Evolutionary conservation across 2,797 vertebrate species (phyloP).

Genomic region (Taenioides sp.): DNA sequence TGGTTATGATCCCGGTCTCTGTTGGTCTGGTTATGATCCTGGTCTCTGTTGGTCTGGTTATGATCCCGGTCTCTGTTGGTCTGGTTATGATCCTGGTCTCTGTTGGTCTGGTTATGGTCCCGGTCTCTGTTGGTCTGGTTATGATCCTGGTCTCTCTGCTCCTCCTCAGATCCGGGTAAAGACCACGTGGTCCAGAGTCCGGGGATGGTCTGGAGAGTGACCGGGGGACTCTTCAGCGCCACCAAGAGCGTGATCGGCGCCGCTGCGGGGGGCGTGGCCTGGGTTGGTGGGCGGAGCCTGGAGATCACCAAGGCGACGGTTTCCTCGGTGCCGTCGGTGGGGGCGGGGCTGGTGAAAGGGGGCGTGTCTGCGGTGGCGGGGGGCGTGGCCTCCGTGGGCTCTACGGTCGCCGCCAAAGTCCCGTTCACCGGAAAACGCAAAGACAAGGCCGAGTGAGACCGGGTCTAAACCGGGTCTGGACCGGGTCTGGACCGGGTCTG

Average conservation of each 20-base stretch:
- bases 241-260: slow-evolving; percentile 80
- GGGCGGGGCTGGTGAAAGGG: slow-evolving; percentile 78
- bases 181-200: slow-evolving; percentile 63
- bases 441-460: slow-evolving; percentile 80
- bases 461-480: not conserved
- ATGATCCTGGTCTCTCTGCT: not conserved
- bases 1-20: too few species aligned
- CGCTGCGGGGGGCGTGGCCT: slow-evolving; percentile 77
- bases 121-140: not conserved
- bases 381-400: slow-evolving; percentile 76
- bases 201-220: slow-evolving; percentile 76
- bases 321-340: slow-evolving; percentile 70
- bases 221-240: slow-evolving; percentile 76
- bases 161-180: slow-evolving; percentile 63
- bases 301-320: slow-evolving; percentile 80
- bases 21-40: too few species aligned
- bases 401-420: slow-evolving; percentile 78
- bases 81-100: not conserved
- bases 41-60: not conserved
- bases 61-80: not conserved
- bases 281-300: slow-evolving; percentile 81
- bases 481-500: not conserved
- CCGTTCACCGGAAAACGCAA: slow-evolving; percentile 71
- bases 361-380: slow-evolving; percentile 77
- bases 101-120: too few species aligned